Conservation (phyloP, 2,113 vertebrate species). For the Gallinago paraguaiae region DNA sequence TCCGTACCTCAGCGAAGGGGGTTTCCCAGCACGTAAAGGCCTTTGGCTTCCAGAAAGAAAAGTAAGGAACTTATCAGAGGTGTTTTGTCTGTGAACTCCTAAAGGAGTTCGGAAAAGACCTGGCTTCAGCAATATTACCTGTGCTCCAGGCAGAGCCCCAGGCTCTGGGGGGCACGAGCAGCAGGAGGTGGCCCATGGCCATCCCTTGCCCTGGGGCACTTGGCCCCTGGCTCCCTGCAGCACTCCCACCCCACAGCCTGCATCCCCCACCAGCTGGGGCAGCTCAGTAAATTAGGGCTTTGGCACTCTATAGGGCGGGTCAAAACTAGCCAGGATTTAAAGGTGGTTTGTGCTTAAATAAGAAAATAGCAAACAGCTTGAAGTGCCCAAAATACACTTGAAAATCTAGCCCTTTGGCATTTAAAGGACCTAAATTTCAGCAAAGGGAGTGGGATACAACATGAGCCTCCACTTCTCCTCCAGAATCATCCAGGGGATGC, state of each 20-base stretch:
- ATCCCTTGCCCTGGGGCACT: rapidly evolving
- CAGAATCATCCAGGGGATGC: not conserved
- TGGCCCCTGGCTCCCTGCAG: not conserved
- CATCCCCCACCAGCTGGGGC: not conserved
- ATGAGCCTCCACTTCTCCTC: not conserved
- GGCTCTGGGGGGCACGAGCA: not conserved
- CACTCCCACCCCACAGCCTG: not conserved
- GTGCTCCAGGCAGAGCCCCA: not conserved
- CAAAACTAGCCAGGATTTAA: not conserved
- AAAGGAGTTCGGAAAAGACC: not conserved
- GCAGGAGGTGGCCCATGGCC: not conserved
- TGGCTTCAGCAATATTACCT: not conserved
- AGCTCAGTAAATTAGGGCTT: not conserved
- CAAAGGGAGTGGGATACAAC: not conserved
- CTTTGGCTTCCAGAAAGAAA: not conserved
- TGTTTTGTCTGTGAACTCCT: not conserved
- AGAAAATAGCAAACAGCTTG: not conserved
- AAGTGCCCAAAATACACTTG: not conserved
- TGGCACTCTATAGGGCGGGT: not conserved
- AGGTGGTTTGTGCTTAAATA: not conserved
- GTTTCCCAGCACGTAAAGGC: not conserved
- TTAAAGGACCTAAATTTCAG: not conserved
- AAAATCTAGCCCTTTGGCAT: not conserved
- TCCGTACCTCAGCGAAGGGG: not conserved
- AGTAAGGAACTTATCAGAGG: not conserved